Evolutionary conservation across 1,140 invertebrate genomes (phyloP).

Genomic region (Formica exsecta): DNA sequence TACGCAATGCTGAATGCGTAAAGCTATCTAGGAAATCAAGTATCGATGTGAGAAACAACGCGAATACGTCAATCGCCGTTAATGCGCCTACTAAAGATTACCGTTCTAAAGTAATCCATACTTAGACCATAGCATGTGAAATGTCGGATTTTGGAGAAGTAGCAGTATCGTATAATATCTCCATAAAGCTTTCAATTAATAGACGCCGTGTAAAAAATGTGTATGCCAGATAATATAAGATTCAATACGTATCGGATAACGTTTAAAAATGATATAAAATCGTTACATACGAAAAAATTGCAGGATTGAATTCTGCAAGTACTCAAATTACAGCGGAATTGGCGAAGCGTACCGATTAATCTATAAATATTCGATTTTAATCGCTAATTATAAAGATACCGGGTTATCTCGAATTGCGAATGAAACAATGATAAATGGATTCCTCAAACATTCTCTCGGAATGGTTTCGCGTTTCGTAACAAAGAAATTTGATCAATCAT

Average conservation of each 20-base stretch:
- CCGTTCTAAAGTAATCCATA: slow-evolving; percentile 8
- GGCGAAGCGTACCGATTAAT: slow-evolving; percentile 2
- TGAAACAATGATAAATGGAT: slow-evolving; percentile 51
- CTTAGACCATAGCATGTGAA: background rate
- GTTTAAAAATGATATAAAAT: background rate
- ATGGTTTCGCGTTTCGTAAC: slow-evolving; percentile 32
- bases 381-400: slow-evolving; percentile 25
- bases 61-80: slow-evolving; percentile 20
- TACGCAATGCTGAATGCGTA: background rate
- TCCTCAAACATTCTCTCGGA: slow-evolving; percentile 8
- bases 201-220: background rate
- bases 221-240: background rate
- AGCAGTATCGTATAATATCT: background rate
- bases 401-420: background rate
- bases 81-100: slow-evolving; percentile 32
- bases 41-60: slow-evolving; percentile 54
- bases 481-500: slow-evolving; percentile 59
- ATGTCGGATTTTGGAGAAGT: background rate
- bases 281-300: background rate
- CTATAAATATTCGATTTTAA: background rate
- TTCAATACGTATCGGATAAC: background rate
- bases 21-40: slow-evolving; percentile 63
- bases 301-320: background rate
- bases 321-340: background rate
- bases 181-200: background rate